A percentile compares a stretch with the other conserved stretches of the same genome.
Conservation (phyloP, 2,797 vertebrate genomes). For the Sebastiscus albofasciatus region DNA sequence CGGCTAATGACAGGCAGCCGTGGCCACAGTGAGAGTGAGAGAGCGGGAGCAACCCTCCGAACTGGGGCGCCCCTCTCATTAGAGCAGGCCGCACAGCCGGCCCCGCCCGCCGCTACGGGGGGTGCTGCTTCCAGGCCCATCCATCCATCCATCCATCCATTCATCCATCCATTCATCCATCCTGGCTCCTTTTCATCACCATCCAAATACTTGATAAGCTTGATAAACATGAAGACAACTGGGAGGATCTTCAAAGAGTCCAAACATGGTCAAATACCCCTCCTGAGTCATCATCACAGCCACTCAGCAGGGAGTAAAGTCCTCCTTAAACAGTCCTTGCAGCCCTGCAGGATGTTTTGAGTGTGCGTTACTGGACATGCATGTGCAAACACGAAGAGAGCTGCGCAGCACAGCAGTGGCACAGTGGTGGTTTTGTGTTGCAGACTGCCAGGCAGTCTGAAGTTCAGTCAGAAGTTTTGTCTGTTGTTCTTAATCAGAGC, state of each 20-base stretch:
- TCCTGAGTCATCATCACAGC: neutral
- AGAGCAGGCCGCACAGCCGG: conserved; percentile 69
- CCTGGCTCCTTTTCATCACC: neutral
- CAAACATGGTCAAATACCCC: neutral
- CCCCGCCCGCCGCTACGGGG: conserved; percentile 68
- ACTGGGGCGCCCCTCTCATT: conserved; percentile 82
- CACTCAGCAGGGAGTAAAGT: neutral
- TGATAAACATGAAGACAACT: conserved; percentile 6
- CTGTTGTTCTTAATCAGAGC: conserved; percentile 70
- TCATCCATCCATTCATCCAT: neutral
- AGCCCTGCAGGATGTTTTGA: conserved; percentile 16
- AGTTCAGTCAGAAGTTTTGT: conserved; percentile 46
- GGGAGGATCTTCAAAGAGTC: neutral
- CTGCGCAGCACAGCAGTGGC: conserved; percentile 24
- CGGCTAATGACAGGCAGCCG: conserved; percentile 80
- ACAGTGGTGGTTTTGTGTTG: conserved; percentile 58
- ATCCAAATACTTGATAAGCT: conserved; percentile 20
- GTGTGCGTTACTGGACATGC: conserved; percentile 15
- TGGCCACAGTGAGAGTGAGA: conserved; percentile 74
- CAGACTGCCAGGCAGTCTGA: conserved; percentile 54
- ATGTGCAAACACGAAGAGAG: conserved; percentile 35
- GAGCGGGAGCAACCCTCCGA: conserved; percentile 64
- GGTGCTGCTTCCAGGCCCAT: conserved; percentile 59
- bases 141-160: conserved; percentile 25
- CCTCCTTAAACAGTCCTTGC: neutral